Evolutionary conservation across 64 coral and sea anemone genomes (phyloP), one percentile per base, ranked within the genome.

Genomic region (Acropora yongei): DNA sequence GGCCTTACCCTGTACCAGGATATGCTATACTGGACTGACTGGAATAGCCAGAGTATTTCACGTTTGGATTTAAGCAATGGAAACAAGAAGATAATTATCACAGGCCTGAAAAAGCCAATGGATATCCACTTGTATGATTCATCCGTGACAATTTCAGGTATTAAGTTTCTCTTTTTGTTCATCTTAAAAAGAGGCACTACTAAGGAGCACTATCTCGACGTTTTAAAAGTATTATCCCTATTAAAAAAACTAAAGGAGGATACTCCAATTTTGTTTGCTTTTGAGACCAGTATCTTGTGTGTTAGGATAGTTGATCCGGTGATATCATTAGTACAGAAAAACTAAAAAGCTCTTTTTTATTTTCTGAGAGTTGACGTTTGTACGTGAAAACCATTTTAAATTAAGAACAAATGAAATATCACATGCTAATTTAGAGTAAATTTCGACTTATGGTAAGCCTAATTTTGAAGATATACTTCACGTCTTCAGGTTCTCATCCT

Each of bases 11-110:
- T 90, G 42, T 90, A 57, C 10, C 57, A 74, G 41, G 49, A 49
- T 8, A 72, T 74, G 58, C 78, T 90, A 1, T 90, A 74, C 66
- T 90, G 89, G 89, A 90, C 89, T 19, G 89, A 90, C 19, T 90
- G 89, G 89, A 86, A 86, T n/a, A 50, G 18, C 47, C 72, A 17
- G 5, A 51, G 89, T 46, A 12, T 78, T 75, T n/a, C 45, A 82
- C 67, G 68, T 42, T 72, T 50, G 49, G 78, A 79, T 73, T 82
- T 73, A 4, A 69, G 40, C 44, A 20, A 71, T 72, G 58, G 89
- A 72, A 75, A 86, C 16, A 65, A 19, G 49, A 17, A 57, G 10
- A 75, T 73, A 3, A 44, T 80, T 41, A n/a, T 65, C 17, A 72
- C 14, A 80, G 49, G 78, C 41, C 63, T 71, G 41, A 45, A 71